Conservation (phyloP, 2,797 vertebrate species). For the Aplochiton taeniatus region DNA sequence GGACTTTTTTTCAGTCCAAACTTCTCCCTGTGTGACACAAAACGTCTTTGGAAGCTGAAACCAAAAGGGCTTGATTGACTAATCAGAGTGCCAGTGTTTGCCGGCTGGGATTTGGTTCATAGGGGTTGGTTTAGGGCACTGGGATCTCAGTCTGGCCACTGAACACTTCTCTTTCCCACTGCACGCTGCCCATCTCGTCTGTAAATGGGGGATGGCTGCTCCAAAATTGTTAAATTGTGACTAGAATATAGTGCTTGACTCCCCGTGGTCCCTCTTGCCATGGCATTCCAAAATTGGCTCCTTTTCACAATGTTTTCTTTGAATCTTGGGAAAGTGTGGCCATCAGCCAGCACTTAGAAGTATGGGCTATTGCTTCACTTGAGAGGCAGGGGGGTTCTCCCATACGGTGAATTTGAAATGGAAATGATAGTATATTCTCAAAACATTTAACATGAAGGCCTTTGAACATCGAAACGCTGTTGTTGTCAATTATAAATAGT, state of each 20-base stretch:
- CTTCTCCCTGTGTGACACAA: slow-evolving; percentile 44
- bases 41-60: slow-evolving; percentile 45
- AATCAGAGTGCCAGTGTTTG: slow-evolving; percentile 67
- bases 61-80: slow-evolving; percentile 54
- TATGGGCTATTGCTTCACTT: slow-evolving; percentile 38
- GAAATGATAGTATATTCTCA: slow-evolving; percentile 47
- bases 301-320: slow-evolving; percentile 68
- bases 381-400: slow-evolving; percentile 30
- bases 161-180: slow-evolving; percentile 62
- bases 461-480: too few relatives aligned
- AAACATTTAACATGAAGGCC: slow-evolving; percentile 28
- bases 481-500: too few relatives aligned
- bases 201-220: slow-evolving; percentile 69
- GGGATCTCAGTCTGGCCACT: slow-evolving; percentile 72
- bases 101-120: slow-evolving; percentile 51
- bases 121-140: slow-evolving; percentile 60
- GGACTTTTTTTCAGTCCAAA: slow-evolving; percentile 49
- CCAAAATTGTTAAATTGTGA: slow-evolving; percentile 74
- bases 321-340: slow-evolving; percentile 55
- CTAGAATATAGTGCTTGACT: slow-evolving; percentile 64
- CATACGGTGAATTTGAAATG: slow-evolving; percentile 41
- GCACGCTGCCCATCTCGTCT: slow-evolving; percentile 66
- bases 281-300: slow-evolving; percentile 59
- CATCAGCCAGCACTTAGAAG: slow-evolving; percentile 57
- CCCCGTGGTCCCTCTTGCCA: slow-evolving; percentile 54